Base-by-base conservation (phyloP, 2,888 invertebrate genomes). In the Anodontia alba region DNA sequence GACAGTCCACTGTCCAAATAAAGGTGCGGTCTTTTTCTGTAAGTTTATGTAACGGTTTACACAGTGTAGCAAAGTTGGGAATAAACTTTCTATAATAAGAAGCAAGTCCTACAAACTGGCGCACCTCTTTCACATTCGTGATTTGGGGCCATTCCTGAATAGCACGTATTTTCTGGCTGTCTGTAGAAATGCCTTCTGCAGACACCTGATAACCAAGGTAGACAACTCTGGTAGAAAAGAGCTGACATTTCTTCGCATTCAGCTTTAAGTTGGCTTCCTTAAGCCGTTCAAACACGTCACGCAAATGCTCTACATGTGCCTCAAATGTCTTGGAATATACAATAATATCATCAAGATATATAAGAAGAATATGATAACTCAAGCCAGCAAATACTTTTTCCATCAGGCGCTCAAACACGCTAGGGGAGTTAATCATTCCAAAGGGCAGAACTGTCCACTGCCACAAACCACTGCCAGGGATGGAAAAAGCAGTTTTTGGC, bases 31-130 rank as follows among this genome's bases (percentile, higher is more conserved):
- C 46, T 77, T 75, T n/a, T 66, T 74, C 71, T 17, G 69, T 70
- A 17, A 87, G 73, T 51, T 76, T 49, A 29, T 81, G 76, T 8
- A 89, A 51, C 15, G 85, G 88, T 31, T 71, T 69, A 1, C 86
- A 87, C 2, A 88, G 80, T 1, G 42, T 62, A 12, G 89, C 57
- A 76, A 84, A 90, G 10, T 49, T 51, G n/a, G 57, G 43, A 0
- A 90, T 68, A 71, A 83, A 90, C 49, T 62, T 36, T 12, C 87
- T 20, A 67, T 89, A 90, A 76, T 89, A 90, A 17, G 70, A 43
- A 36, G 80, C 80, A 15, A 88, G 51, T 5, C 83, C 81, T 3
- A 86, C 31, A 75, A 90, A 89, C 46, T 68, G 23, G 10, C 81
- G 57, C 10, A 88, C 67, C 23, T 85, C 71, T 15, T 74, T 75